Percentiles rank a stretch among this genome's conserved stretches.
phyloP scores from a whole-genome alignment of 2,888 invertebrate species.

The Frankliniella fusca region DNA sequence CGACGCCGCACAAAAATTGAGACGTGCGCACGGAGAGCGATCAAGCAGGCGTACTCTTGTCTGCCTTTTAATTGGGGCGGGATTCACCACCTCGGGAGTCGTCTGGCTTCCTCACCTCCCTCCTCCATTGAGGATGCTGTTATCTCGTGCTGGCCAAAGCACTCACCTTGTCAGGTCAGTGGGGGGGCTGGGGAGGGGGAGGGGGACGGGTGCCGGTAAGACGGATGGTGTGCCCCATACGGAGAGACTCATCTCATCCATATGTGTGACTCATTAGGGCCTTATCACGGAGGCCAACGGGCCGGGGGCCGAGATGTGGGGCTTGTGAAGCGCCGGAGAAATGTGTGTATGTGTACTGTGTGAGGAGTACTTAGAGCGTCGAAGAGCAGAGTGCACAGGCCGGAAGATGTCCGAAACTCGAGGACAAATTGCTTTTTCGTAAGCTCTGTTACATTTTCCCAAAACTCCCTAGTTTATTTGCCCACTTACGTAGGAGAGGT shows the following conservation, averaged over 20 bases:
- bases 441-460: too few relatives aligned
- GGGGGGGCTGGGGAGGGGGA: background rate
- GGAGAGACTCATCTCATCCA: conserved; percentile 16
- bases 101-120: background rate
- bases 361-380: too few relatives aligned
- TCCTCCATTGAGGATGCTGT: background rate
- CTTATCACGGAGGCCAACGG: background rate
- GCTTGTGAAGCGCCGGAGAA: too few relatives aligned
- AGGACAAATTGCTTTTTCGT: too few relatives aligned
- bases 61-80: background rate
- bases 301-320: too few relatives aligned
- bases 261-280: conserved; percentile 19
- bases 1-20: background rate
- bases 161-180: background rate
- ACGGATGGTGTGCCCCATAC: background rate
- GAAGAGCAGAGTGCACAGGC: too few relatives aligned
- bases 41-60: background rate
- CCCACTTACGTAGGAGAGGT: too few relatives aligned
- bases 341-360: too few relatives aligned
- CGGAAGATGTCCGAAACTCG: too few relatives aligned
- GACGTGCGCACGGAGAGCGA: background rate
- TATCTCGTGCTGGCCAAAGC: background rate
- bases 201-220: background rate
- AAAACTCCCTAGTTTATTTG: too few relatives aligned
- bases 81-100: background rate